These are phyloP conservation scores for Drosophila mauritiana DNA, from an alignment of 1,140 invertebrate genomes.

Conservation along the genomic window DNA sequence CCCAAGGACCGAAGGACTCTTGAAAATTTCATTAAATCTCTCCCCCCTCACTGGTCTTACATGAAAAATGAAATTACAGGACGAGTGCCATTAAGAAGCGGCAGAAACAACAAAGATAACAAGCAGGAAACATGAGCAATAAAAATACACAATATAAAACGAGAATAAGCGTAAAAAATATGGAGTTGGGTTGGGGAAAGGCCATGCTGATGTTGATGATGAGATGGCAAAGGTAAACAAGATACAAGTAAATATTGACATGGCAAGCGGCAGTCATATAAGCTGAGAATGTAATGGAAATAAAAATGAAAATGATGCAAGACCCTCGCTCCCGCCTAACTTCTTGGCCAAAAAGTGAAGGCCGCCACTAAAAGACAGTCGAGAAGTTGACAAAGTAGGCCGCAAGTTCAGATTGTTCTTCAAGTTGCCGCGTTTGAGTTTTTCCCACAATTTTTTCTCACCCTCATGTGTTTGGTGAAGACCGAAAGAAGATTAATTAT, in stretches of 20 bases:
- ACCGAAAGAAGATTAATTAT: slow-evolving; percentile 67
- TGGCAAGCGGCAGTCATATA: slow-evolving; percentile 40
- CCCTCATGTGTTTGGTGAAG: slow-evolving; percentile 13
- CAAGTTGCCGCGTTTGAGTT: slow-evolving; percentile 12
- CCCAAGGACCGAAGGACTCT: slow-evolving; percentile 16
- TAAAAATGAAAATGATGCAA: slow-evolving; percentile 25
- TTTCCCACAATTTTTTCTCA: slow-evolving; percentile 6
- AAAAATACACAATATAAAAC: slow-evolving; percentile 58
- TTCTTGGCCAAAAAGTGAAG: background rate
- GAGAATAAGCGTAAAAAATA: slow-evolving; percentile 6
- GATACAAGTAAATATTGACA: slow-evolving; percentile 66
- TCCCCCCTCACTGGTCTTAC: slow-evolving; percentile 7
- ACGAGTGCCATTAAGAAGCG: slow-evolving; percentile 69
- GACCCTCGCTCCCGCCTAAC: background rate
- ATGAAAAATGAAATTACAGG: slow-evolving; percentile 65
- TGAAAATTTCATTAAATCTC: slow-evolving; percentile 66
- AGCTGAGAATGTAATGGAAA: slow-evolving; percentile 17
- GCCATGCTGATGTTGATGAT: slow-evolving; percentile 42
- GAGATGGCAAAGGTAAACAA: slow-evolving; percentile 70
- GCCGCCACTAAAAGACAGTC: slow-evolving; percentile 39
- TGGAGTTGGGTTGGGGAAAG: background rate
- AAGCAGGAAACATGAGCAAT: slow-evolving; percentile 61
- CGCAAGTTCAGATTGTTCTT: slow-evolving; percentile 44
- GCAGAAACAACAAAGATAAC: slow-evolving; percentile 67
- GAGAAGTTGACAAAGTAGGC: slow-evolving; percentile 42